Percentiles rank a stretch among this genome's conserved stretches.
Evolutionary conservation across 2,888 invertebrate genomes (phyloP).

Genomic region (Sussaba pulchella): DNA sequence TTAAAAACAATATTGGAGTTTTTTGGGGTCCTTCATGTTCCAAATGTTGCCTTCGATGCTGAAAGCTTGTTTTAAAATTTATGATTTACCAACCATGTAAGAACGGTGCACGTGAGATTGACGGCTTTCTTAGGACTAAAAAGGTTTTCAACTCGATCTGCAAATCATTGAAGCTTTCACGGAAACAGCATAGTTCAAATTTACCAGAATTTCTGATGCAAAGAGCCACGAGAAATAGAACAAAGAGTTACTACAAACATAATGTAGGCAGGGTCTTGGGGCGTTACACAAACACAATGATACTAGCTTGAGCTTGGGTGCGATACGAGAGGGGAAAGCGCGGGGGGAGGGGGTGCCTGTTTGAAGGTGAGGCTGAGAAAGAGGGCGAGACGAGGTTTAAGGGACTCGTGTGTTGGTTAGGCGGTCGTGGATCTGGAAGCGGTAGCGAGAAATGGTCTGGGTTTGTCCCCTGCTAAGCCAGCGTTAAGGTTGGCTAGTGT

Average conservation of each 20-base stretch:
- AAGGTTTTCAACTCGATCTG: not conserved
- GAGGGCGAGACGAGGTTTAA: conserved; percentile 54
- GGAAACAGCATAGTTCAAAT: not conserved
- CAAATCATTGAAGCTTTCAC: conserved; percentile 31
- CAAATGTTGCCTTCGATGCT: too few species aligned
- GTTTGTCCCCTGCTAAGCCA: conserved; percentile 81
- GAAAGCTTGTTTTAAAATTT: too few species aligned
- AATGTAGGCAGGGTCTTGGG: conserved; percentile 76
- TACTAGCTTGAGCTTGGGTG: conserved; percentile 72
- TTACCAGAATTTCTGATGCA: conserved; percentile 4
- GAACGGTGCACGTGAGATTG: not conserved
- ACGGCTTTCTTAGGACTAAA: not conserved
- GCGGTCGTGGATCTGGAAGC: conserved; percentile 53
- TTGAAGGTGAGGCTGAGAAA: conserved; percentile 15
- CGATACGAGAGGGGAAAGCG: conserved; percentile 59
- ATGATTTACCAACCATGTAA: too few species aligned
- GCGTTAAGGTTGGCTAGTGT: conserved; percentile 80
- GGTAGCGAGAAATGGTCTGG: conserved; percentile 69
- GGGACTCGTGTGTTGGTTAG: conserved; percentile 51
- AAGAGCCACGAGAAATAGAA: conserved; percentile 12
- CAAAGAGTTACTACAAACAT: conserved; percentile 74
- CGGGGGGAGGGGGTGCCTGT: conserved; percentile 35
- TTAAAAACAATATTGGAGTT: too few species aligned
- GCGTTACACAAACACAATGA: conserved; percentile 78
- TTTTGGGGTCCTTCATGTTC: too few species aligned